Percentiles rank a stretch among this genome's conserved stretches.
phyloP scores from a whole-genome alignment of 2,113 vertebrate species.

The Pogona vitticeps region DNA sequence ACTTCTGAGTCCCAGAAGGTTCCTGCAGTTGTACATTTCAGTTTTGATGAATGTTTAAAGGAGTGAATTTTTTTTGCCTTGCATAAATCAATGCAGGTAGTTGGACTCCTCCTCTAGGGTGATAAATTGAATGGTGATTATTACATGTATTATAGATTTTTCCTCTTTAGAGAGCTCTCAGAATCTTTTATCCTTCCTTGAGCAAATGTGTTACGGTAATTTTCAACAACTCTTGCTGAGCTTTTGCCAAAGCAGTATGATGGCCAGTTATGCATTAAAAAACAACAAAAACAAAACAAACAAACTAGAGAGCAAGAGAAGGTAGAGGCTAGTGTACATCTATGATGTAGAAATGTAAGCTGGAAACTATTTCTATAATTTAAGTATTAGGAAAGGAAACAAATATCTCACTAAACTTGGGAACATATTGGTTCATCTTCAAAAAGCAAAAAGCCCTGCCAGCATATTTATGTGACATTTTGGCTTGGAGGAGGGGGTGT shows the following conservation, averaged over 20 bases:
- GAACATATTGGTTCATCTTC: too few relatives aligned
- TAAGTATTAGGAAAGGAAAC: too few relatives aligned
- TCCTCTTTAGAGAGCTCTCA: background rate
- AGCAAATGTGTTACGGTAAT: too few relatives aligned
- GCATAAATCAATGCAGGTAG: background rate
- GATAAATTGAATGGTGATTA: background rate
- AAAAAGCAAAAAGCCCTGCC: too few relatives aligned
- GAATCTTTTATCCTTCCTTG: background rate
- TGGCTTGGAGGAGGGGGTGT: too few relatives aligned
- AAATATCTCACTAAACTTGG: background rate
- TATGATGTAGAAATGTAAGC: background rate
- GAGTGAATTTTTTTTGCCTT: background rate
- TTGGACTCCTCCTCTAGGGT: background rate
- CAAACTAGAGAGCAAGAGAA: background rate
- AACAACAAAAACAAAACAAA: too few relatives aligned
- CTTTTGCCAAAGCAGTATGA: background rate
- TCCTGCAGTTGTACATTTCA: background rate
- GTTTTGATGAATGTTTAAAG: background rate
- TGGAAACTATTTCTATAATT: background rate
- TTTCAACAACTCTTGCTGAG: background rate
- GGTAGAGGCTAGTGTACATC: background rate
- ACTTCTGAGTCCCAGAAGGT: background rate
- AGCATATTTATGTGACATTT: too few relatives aligned
- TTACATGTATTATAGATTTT: slow-evolving; percentile 3
- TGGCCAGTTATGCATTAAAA: background rate